A percentile compares a stretch with the other conserved stretches of the same genome.
These are phyloP conservation scores for Sporophila hypoxantha DNA, from an alignment of 2,113 vertebrate species.

Conservation along the genomic window DNA sequence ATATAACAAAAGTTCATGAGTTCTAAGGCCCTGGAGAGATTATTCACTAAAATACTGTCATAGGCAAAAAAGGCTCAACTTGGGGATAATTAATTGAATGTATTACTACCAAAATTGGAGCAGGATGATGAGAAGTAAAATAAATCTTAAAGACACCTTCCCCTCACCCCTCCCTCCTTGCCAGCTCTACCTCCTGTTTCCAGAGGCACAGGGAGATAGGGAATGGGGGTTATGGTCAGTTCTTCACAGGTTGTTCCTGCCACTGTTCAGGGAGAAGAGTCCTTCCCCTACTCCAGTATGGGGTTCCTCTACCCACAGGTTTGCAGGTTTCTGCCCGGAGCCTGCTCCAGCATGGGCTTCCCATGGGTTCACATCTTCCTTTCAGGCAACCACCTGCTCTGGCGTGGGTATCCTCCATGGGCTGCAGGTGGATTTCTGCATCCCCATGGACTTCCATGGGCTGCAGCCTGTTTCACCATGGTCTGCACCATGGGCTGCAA, in stretches of 20 bases:
- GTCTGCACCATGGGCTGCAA: background rate
- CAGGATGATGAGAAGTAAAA: background rate
- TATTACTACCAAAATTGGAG: background rate
- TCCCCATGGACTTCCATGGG: background rate
- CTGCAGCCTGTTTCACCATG: background rate
- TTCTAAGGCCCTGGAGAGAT: background rate
- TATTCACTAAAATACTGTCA: background rate
- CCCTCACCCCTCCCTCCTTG: background rate
- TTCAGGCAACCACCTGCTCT: background rate
- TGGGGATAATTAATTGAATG: background rate
- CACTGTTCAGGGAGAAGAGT: background rate
- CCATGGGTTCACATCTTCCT: background rate
- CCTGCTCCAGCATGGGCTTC: background rate
- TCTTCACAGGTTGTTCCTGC: background rate
- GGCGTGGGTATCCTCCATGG: background rate
- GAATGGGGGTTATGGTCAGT: background rate
- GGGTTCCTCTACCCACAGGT: background rate
- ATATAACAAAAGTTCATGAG: background rate
- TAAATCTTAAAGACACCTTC: background rate
- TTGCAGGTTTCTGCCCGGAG: too few relatives aligned
- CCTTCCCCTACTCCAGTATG: background rate
- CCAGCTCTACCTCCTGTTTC: background rate
- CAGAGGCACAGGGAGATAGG: background rate
- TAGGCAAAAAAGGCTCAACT: background rate
- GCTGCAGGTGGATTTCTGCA: background rate